Percentiles rank a stretch among this genome's conserved stretches.
phyloP scores from a whole-genome alignment of 64 coral and sea anemone species.

The Stichodactyla helianthus region DNA sequence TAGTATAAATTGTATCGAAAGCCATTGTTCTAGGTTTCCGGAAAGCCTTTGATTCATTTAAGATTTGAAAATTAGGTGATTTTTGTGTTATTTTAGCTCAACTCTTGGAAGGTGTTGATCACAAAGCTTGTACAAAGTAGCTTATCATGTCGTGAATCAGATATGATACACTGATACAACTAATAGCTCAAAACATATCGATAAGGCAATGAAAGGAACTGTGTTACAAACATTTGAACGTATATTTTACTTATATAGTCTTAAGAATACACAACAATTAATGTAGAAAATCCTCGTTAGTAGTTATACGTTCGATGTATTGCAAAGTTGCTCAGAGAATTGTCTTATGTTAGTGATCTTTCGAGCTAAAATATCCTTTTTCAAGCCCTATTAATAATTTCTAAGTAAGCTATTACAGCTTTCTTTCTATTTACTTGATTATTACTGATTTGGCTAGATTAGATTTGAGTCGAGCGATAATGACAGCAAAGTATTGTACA shows the following conservation, averaged over 20 bases:
- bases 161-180: background rate
- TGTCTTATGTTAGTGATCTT: too few species aligned
- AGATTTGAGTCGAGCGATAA: background rate
- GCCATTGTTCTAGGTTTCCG: background rate
- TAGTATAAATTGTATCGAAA: background rate
- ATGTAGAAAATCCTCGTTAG: background rate
- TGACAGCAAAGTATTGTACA: background rate
- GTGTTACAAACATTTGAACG: background rate
- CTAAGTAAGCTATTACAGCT: background rate
- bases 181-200: background rate
- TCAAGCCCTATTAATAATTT: background rate
- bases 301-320: too few species aligned
- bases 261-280: background rate
- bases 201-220: background rate
- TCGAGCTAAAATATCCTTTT: background rate
- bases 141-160: background rate
- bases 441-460: background rate
- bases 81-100: background rate
- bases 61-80: background rate
- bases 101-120: background rate
- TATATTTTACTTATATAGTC: background rate
- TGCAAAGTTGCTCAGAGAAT: too few species aligned
- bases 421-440: background rate
- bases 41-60: background rate
- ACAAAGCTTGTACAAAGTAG: background rate